Percentiles rank a stretch among this genome's conserved stretches.
Conservation (phyloP, 2,113 vertebrate genomes). For the Ptyas mucosa region DNA sequence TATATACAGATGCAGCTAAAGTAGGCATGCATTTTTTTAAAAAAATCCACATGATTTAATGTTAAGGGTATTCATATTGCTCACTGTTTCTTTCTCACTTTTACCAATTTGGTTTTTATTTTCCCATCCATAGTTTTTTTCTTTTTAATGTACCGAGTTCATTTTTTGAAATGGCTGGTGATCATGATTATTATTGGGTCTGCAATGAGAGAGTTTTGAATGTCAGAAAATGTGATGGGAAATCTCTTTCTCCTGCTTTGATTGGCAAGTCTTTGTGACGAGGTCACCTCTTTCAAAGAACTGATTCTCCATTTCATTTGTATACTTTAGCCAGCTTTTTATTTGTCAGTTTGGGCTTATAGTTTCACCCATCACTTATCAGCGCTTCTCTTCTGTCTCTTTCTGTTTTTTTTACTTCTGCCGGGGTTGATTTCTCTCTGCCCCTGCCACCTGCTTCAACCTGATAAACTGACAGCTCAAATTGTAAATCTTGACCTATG, state of each 20-base stretch:
- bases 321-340: slow-evolving; percentile 19
- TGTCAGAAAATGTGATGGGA: slow-evolving; percentile 7
- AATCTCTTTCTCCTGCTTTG: neutral
- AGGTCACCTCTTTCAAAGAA: slow-evolving; percentile 10
- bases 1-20: neutral
- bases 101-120: neutral
- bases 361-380: slow-evolving; percentile 46
- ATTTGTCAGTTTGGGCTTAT: slow-evolving; percentile 46
- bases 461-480: slow-evolving; percentile 54
- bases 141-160: neutral
- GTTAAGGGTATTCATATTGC: neutral
- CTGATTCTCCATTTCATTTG: slow-evolving; percentile 42
- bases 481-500: slow-evolving; percentile 48
- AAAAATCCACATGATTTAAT: neutral
- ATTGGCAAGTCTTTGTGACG: slow-evolving; percentile 6
- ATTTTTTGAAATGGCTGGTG: neutral
- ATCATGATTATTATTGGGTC: neutral
- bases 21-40: neutral
- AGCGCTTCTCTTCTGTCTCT: slow-evolving; percentile 53
- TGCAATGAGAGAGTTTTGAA: neutral
- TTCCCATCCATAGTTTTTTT: neutral
- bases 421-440: slow-evolving; percentile 46
- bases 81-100: neutral
- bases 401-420: slow-evolving; percentile 48
- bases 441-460: slow-evolving; percentile 44